Evolutionary conservation across 2,797 vertebrate species (phyloP), one percentile per base, ranked within the genome.

Genomic region (Uromys caudimaculatus): DNA sequence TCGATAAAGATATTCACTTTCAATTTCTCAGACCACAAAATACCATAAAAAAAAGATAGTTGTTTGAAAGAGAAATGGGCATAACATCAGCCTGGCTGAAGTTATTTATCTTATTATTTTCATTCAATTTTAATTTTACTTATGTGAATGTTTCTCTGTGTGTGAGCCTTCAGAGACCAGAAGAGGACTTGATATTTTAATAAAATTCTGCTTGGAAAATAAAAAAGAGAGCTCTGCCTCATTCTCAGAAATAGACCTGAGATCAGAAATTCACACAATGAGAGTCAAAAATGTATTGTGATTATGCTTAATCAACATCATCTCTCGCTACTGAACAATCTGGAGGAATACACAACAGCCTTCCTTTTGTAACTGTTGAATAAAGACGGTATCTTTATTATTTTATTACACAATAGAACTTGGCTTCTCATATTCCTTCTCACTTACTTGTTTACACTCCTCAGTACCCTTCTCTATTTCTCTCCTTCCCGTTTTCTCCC

Each of bases 61-160:
- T 93, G 64, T n/a, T 67, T 10, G 27, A 60, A 77, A 92, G 89
- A 94, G 38, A 41, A 96, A 78, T 19, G 78, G 38, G 54, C 35
- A 77, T 77, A 90, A 73, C 17, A 12, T 62, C 50, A 86, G 8
- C 90, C 75, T 32, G 32, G 83, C 62, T 44, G n/a, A 60, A 75
- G 0, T 32, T 85, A 67, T 94, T 85, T 52, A 82, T 44, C 50
- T 76, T 29, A 1, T 47, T 64, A 21, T 83, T 64, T 83, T 47
- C 13, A 84, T 35, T 67, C 29, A 21, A 35, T 64, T 84, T 64
- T 84, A 64, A 84, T 64, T 84, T 67, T n/a, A 67, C 47, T 52
- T 12, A n/a, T 10, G 44, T 84, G 10, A 41, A 64, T 69, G 32
- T 52, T 52, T 69, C 6, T 27, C 6, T n/a, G 47, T 86, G 17